phyloP scores from a whole-genome alignment of 2,113 vertebrate species.

The Marmota monax region DNA sequence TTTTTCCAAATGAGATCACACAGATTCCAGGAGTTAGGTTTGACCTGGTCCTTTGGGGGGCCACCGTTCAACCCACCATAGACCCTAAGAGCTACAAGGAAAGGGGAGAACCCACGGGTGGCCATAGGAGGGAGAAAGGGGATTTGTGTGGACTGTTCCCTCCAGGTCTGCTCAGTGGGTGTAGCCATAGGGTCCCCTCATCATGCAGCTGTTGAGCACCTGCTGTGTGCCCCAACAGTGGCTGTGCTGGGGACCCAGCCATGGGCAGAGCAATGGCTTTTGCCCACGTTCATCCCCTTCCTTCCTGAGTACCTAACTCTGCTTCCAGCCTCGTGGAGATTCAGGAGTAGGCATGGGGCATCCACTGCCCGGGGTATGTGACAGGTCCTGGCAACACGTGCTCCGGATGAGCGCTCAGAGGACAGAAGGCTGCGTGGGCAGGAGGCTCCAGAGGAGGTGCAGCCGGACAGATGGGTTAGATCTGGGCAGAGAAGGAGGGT shows the following conservation, averaged over 20 bases:
- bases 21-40: neutral
- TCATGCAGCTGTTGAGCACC: neutral
- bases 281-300: fast-evolving
- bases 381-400: neutral
- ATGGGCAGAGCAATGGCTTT: fast-evolving
- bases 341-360: neutral
- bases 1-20: neutral
- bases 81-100: neutral
- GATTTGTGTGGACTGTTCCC: neutral
- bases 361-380: fast-evolving
- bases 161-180: too few relatives aligned
- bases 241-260: neutral
- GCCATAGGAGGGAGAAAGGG: neutral
- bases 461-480: neutral
- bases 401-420: neutral
- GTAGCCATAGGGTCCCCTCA: too few relatives aligned
- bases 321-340: neutral
- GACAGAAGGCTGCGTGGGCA: neutral
- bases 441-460: neutral
- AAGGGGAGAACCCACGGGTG: neutral
- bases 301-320: neutral
- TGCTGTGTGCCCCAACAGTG: neutral
- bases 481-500: neutral
- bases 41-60: fast-evolving
- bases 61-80: neutral